Evolutionary conservation across 2,113 vertebrate species (phyloP).

Genomic region (Tamias sibiricus): DNA sequence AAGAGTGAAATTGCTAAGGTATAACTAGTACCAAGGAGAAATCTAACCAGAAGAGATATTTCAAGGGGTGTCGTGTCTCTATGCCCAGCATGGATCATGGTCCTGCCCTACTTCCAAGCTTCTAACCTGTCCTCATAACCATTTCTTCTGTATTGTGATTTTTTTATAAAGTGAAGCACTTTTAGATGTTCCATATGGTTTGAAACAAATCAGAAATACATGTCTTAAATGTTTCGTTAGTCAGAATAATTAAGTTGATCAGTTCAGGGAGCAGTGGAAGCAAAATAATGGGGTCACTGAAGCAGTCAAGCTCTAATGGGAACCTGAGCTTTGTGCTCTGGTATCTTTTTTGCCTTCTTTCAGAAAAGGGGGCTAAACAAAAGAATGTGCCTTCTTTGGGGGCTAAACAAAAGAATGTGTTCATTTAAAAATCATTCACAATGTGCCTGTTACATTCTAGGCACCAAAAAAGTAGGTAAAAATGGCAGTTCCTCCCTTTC

Average conservation of each 20-base stretch:
- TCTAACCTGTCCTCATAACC: constrained; percentile 56
- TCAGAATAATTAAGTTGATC: constrained; percentile 90
- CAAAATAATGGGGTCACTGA: constrained; percentile 88
- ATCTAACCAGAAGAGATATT: constrained; percentile 6
- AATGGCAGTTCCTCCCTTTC: constrained; percentile 3
- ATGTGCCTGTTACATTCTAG: background rate
- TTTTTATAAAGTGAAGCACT: constrained; percentile 74
- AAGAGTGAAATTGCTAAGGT: background rate
- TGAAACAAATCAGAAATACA: constrained; percentile 85
- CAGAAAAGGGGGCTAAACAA: background rate
- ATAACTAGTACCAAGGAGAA: constrained; percentile 39
- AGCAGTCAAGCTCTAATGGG: constrained; percentile 86
- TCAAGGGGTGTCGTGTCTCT: background rate
- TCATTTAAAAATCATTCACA: constrained; percentile 12
- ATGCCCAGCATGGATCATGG: constrained; percentile 34
- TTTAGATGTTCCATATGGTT: constrained; percentile 84
- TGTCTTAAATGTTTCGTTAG: constrained; percentile 87
- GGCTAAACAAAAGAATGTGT: background rate
- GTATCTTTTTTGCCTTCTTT: constrained; percentile 35
- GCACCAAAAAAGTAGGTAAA: background rate
- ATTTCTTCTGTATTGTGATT: constrained; percentile 67
- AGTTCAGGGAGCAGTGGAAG: constrained; percentile 84
- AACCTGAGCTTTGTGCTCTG: constrained; percentile 79
- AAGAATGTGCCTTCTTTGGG: background rate
- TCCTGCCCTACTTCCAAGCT: constrained; percentile 69